Conservation (phyloP, 2,113 vertebrate genomes). For the Mesitornis unicolor region DNA sequence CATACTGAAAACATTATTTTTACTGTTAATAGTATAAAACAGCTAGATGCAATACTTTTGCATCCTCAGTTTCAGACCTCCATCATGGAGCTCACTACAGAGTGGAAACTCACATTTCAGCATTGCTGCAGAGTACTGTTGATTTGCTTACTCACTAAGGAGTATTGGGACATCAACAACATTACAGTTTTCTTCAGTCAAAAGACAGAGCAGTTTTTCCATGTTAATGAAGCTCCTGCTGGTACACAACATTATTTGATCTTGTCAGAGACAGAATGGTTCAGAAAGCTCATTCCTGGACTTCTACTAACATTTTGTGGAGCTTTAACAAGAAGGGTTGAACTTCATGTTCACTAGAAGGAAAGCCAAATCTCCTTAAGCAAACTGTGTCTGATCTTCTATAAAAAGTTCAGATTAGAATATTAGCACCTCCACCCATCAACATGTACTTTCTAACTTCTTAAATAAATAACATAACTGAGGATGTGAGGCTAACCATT, state of each 20-base stretch:
- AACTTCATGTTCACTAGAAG: not conserved
- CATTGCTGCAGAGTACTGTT: not conserved
- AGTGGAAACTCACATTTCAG: not conserved
- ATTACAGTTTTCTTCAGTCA: not conserved
- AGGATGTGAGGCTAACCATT: not conserved
- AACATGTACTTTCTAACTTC: rapidly evolving
- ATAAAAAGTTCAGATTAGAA: not conserved
- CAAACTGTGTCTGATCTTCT: not conserved
- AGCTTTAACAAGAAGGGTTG: not conserved
- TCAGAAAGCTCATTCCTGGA: not conserved
- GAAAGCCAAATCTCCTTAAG: not conserved
- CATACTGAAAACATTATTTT: not conserved
- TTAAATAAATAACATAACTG: not conserved
- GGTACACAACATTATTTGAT: not conserved
- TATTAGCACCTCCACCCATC: not conserved
- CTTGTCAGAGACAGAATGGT: not conserved
- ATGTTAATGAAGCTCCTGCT: not conserved
- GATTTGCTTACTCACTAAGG: not conserved
- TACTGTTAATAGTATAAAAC: not conserved
- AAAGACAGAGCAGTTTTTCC: not conserved
- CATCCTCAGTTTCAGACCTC: not conserved
- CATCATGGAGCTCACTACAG: not conserved
- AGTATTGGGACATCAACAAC: not conserved
- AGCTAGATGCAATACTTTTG: not conserved
- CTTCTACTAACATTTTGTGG: not conserved